A percentile compares a stretch with the other conserved stretches of the same genome.
These are phyloP conservation scores for Chrysemys picta DNA, from an alignment of 2,113 vertebrate genomes.

Conservation along the genomic window DNA sequence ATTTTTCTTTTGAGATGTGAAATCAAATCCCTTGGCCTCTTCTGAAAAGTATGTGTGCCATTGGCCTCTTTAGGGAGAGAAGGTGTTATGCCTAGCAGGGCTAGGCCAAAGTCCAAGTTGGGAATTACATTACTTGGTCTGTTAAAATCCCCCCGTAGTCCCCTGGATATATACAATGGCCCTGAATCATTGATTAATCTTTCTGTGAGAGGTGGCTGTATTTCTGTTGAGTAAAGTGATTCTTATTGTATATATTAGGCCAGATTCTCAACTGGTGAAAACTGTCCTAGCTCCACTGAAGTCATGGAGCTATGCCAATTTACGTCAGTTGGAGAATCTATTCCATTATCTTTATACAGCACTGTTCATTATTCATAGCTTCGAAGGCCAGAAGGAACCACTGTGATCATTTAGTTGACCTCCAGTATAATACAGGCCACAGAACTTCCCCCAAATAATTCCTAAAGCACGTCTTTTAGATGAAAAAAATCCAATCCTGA, in stretches of 20 bases:
- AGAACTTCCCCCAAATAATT: background rate
- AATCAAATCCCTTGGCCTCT: background rate
- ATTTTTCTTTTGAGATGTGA: background rate
- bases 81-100: rapidly evolving
- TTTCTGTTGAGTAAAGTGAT: background rate
- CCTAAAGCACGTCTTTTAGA: background rate
- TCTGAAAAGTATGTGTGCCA: background rate
- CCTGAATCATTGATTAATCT: background rate
- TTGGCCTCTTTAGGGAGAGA: background rate
- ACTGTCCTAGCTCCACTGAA: background rate
- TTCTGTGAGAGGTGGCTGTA: background rate
- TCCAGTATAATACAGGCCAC: background rate
- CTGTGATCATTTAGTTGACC: background rate
- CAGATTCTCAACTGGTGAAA: background rate
- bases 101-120: background rate
- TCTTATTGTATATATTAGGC: background rate
- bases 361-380: background rate
- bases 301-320: background rate
- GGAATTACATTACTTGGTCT: background rate
- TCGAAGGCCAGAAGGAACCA: background rate
- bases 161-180: background rate
- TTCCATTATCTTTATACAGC: background rate
- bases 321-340: background rate
- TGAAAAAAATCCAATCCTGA: background rate
- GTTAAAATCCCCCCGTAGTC: background rate